Percentiles rank a stretch among this genome's conserved stretches.
phyloP scores from a whole-genome alignment of 92 coral and sea anemone genomes.

The Plumapathes pennacea region DNA sequence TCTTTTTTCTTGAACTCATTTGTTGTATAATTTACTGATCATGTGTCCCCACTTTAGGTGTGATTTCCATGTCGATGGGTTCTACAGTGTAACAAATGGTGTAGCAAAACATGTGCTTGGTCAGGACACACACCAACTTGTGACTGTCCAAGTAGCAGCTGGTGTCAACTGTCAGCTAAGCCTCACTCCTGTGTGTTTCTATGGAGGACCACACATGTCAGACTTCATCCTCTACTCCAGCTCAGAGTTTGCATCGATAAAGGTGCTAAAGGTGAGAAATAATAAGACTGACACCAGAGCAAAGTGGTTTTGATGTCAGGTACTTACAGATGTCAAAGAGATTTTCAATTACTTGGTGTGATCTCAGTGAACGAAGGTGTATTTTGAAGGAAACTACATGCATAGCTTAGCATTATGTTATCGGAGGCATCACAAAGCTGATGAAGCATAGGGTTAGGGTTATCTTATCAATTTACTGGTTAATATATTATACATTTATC shows the following conservation, averaged over 20 bases:
- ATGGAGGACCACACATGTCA: slow-evolving; percentile 26
- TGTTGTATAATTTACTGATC: too few relatives aligned
- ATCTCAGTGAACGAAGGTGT: too few relatives aligned
- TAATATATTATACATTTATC: too few relatives aligned
- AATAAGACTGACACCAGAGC: too few relatives aligned
- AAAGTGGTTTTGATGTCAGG: background rate
- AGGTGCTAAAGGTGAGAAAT: slow-evolving; percentile 62
- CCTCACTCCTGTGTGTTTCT: slow-evolving; percentile 46
- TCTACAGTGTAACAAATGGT: slow-evolving; percentile 29
- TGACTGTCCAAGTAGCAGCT: slow-evolving; percentile 1
- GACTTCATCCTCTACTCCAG: slow-evolving; percentile 50
- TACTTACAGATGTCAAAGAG: too few relatives aligned
- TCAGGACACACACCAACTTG: slow-evolving; percentile 9
- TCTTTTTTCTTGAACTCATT: background rate
- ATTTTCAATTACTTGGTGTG: too few relatives aligned
- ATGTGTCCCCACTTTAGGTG: too few relatives aligned
- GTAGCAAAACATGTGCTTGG: slow-evolving; percentile 37
- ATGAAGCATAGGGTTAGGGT: too few relatives aligned
- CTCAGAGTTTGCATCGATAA: slow-evolving; percentile 64
- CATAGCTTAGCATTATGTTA: too few relatives aligned
- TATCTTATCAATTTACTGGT: too few relatives aligned
- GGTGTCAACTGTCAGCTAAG: slow-evolving; percentile 38
- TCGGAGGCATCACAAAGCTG: too few relatives aligned
- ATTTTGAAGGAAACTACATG: too few relatives aligned
- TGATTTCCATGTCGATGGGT: slow-evolving; percentile 63